Base-by-base conservation (phyloP, 2,113 vertebrate genomes). In the Vulpes lagopus region DNA sequence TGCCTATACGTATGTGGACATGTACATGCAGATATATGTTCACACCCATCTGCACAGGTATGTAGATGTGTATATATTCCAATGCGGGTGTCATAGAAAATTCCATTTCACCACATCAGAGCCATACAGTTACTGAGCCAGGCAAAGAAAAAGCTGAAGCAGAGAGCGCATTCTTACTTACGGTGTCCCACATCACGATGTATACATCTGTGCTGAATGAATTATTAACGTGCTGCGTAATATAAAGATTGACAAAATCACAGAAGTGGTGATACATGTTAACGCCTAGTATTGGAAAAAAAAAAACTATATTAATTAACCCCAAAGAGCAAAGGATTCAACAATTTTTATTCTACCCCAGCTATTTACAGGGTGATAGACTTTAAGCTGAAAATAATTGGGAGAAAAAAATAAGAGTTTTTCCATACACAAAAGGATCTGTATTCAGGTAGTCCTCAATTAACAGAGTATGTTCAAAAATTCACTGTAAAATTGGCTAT, bases 201-300 rank as follows among this genome's bases (percentile, higher is more conserved):
- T 99, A 99, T 98, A 99, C 98, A 30, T 99, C 99, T 5, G 99
- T 99, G 88, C 98, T 99, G 99, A 99, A 99, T 23, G 99, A 99
- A 96, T 99, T 99, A 97, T 99, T 99, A 55, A 99, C 97, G 65
- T 99, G 99, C 95, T 99, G 99, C 17, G 99, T 99, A 87, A 99
- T 99, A 95, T 99, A 99, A 51, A 99, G 99, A 91, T 99, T 99
- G 98, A 99, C 98, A 91, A 99, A 99, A 96, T 99, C 99, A 96
- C 99, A 99, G 98, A 99, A 99, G 98, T 99, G 99, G 96, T 99
- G 99, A 97, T 99, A 99, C 99, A 99, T 99, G 96, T 99, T 99
- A 76, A 99, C 99, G 84, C 99, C 99, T 99, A 94, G 74, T 19
- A 96, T 74, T 81, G 80, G 89, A 38, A 78, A 76, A 87, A 96